Conservation (phyloP, 2,113 vertebrate genomes). For the Beaufortia kweichowensis region DNA sequence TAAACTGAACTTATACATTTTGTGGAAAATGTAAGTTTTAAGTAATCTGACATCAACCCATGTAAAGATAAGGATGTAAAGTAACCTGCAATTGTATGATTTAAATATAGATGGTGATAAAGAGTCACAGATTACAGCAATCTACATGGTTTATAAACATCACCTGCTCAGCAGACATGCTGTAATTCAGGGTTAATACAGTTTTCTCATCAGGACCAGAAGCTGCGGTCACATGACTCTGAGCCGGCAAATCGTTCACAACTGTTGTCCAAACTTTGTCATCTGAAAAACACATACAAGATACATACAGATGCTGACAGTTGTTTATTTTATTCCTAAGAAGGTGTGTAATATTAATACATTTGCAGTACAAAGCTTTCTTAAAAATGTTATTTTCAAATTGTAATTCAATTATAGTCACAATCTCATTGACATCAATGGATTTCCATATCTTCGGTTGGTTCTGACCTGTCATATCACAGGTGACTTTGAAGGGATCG, state of each 20-base stretch:
- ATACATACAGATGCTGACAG: not conserved
- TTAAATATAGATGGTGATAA: too few species aligned
- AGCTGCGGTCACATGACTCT: constrained; percentile 73
- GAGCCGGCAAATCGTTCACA: constrained; percentile 83
- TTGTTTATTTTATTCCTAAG: too few species aligned
- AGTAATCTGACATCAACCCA: too few species aligned
- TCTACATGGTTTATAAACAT: not conserved
- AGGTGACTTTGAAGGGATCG: constrained; percentile 87
- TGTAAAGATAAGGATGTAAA: too few species aligned
- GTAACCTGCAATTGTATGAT: too few species aligned
- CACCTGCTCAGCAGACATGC: constrained; percentile 83
- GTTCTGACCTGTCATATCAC: constrained; percentile 91
- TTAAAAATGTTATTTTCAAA: too few species aligned
- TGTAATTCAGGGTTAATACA: constrained; percentile 84
- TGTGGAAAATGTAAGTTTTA: too few species aligned
- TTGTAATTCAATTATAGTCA: too few species aligned
- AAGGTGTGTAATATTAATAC: too few species aligned
- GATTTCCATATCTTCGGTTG: not conserved
- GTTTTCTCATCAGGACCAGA: constrained; percentile 72
- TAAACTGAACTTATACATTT: too few species aligned
- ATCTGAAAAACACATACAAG: constrained; percentile 71
- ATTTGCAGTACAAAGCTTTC: too few species aligned
- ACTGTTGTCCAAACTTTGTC: constrained; percentile 91
- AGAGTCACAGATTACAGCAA: too few species aligned
- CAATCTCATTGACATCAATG: not conserved